These are phyloP conservation scores for Gasterosteus nipponicus DNA, from an alignment of 2,113 vertebrate species.

Conservation along the genomic window DNA sequence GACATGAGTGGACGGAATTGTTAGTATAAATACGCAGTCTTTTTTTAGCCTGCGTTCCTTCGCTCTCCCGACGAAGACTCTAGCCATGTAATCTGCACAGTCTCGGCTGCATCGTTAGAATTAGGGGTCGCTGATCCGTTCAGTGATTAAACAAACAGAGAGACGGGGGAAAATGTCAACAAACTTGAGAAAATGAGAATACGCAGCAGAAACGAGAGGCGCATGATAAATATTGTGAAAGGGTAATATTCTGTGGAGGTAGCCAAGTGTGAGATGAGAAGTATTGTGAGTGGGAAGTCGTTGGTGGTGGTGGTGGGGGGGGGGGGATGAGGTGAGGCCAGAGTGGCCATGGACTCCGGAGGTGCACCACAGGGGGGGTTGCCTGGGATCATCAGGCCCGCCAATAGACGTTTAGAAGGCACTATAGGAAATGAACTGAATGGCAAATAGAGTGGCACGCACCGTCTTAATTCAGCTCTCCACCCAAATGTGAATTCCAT, in stretches of 20 bases:
- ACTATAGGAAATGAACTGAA: constrained; percentile 7
- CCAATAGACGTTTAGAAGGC: constrained; percentile 23
- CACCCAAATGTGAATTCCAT: constrained; percentile 4
- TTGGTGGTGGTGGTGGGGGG: background rate
- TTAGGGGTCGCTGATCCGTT: constrained; percentile 56
- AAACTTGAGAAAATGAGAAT: constrained; percentile 59
- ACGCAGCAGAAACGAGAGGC: constrained; percentile 43
- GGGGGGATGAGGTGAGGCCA: constrained; percentile 28
- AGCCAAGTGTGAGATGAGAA: constrained; percentile 62
- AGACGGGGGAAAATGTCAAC: constrained; percentile 49
- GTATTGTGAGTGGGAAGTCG: constrained; percentile 45
- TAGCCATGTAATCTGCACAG: constrained; percentile 41
- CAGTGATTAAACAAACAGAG: constrained; percentile 68
- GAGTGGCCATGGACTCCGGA: constrained; percentile 30
- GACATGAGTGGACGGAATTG: constrained; percentile 29
- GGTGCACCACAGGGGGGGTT: constrained; percentile 41
- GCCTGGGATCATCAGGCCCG: constrained; percentile 24
- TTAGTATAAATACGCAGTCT: constrained; percentile 43
- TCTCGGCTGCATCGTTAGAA: constrained; percentile 40
- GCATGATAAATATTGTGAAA: constrained; percentile 50
- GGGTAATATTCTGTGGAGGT: constrained; percentile 50
- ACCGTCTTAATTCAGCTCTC: constrained; percentile 4
- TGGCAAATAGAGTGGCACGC: background rate
- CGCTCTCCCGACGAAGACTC: constrained; percentile 18
- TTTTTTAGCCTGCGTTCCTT: constrained; percentile 12